These are phyloP conservation scores for Eubasilissa splendida DNA, from an alignment of 2,888 invertebrate genomes.

Conservation along the genomic window DNA sequence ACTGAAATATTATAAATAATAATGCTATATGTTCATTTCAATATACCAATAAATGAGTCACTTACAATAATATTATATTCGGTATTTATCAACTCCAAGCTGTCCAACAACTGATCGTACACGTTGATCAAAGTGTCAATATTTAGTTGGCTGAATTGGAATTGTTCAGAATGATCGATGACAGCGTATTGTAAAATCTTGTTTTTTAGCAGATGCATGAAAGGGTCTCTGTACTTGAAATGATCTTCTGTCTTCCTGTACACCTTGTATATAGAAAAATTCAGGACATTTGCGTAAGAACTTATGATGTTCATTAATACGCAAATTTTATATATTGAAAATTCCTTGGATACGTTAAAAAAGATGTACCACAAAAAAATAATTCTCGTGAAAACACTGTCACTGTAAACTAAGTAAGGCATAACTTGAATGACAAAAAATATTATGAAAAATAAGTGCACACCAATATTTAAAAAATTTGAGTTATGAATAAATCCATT, in stretches of 20 bases:
- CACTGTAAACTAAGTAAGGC: too few species aligned
- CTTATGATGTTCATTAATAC: background rate
- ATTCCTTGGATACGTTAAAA: background rate
- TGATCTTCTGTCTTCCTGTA: background rate
- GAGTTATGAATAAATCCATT: too few species aligned
- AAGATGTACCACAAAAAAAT: background rate
- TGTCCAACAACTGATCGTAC: background rate
- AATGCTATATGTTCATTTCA: too few species aligned
- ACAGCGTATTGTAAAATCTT: background rate
- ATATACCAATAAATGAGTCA: too few species aligned
- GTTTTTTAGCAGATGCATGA: background rate
- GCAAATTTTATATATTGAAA: background rate
- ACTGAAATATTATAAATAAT: too few species aligned
- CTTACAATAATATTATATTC: background rate
- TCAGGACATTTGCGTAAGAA: background rate
- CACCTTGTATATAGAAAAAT: background rate
- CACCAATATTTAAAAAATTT: too few species aligned
- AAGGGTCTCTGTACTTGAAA: background rate
- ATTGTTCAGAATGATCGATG: background rate
- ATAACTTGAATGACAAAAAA: too few species aligned
- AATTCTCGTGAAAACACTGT: too few species aligned
- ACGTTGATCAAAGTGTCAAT: background rate
- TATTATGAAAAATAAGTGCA: too few species aligned
- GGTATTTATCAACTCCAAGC: background rate
- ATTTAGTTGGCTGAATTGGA: background rate